Conservation (phyloP, 2,113 vertebrate species). For the Eulemur rufifrons region DNA sequence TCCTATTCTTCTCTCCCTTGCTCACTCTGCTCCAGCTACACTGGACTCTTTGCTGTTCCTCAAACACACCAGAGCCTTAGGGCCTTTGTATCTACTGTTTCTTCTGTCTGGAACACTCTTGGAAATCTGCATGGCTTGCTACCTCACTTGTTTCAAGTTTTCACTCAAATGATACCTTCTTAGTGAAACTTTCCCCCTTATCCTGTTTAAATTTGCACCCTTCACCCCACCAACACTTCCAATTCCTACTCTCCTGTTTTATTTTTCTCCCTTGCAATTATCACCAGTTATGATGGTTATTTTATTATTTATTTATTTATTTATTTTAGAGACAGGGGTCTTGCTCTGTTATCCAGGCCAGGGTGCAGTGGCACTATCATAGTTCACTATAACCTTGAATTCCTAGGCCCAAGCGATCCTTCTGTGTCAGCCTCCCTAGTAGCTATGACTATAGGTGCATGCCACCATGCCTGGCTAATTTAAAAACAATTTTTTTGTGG, state of each 20-base stretch:
- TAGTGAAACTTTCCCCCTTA: neutral
- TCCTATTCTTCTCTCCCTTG: neutral
- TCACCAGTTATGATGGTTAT: neutral
- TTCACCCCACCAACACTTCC: neutral
- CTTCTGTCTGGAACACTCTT: neutral
- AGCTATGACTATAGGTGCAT: no score
- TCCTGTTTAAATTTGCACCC: neutral
- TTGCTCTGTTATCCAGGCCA: no score
- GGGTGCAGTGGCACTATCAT: no score
- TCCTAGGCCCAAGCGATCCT: no score
- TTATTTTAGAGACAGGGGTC: no score
- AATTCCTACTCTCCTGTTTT: neutral
- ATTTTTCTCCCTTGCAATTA: neutral
- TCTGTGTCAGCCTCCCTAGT: no score
- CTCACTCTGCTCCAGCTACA: neutral
- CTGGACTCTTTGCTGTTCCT: neutral
- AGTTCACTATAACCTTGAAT: no score
- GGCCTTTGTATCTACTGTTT: neutral
- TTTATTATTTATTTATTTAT: no score
- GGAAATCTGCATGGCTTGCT: neutral
- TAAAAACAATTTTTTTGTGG: no score
- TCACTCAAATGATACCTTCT: neutral
- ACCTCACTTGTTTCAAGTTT: neutral
- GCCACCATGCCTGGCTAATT: no score
- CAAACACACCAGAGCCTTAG: neutral